Evolutionary conservation across 2,888 invertebrate genomes (phyloP), one percentile per base, ranked within the genome.

Genomic region (Mimas tiliae): DNA sequence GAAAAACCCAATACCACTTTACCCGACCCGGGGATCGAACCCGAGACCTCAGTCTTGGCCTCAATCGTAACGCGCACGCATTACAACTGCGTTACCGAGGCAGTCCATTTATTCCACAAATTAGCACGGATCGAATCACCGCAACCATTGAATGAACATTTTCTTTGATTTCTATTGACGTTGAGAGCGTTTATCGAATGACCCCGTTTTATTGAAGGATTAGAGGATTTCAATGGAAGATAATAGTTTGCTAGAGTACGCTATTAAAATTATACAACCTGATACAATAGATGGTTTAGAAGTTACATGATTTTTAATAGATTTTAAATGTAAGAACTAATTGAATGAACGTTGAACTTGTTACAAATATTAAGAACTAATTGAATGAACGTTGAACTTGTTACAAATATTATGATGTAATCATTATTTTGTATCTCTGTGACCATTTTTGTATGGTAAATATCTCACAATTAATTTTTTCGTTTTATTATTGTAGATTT

Each of bases 261-360:
- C 42, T 19, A 58, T 58, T 38, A 38, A 55, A 38, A 58, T 58
- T 58, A 58, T 58, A 58, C 58, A 58, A 58, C 42, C 19, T 19
- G 12, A 19, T 19, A 45, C 45, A 45, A 9, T 45, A 14, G 53
- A 8, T 33, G 27, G 1, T 52, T 1, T 34, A 12, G 12, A 38
- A 16, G 55, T 55, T 42, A 58, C 12, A 58, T 58, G 38, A 58
- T 16, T 58, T 38, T 0, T 42, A 58, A 58, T 58, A 9, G 6
- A 1, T 3, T 58, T 9, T 42, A 1, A 53, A 34, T 34, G 33
- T 33, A 14, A 14, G 34, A 53, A 7, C 33, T 6, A 52, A 53
- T n/a, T 12, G 19, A 51, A 0, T 33, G 7, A 53, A 7, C 12
- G 11, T 12, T n/a, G n/a, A n/a, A n/a, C n/a, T n/a, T n/a, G n/a